Base-by-base conservation (phyloP, 2,113 vertebrate genomes). In the Lophotis ruficrista region DNA sequence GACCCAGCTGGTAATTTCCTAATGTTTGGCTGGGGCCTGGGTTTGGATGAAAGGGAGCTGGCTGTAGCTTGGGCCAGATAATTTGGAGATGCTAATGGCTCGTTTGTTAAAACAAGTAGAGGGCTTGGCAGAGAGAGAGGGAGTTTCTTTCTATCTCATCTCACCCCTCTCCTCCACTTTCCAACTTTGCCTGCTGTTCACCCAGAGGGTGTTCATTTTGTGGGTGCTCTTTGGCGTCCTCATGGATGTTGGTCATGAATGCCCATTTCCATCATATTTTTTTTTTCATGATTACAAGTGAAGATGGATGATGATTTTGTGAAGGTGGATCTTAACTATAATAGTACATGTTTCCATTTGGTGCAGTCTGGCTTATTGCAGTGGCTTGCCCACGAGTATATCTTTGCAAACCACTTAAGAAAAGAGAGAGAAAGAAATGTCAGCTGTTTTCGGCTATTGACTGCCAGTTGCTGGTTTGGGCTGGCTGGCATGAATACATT, bases 21-120 rank as follows among this genome's bases (percentile, higher is more conserved):
- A 84, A 81, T 91, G 94, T 93, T 96, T 96, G 94, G 92, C 94
- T 95, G 89, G 37, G 65, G 57, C 35, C 24, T 37, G 54, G 53
- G 70, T 41, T 95, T 91, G 80, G 89, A 93, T 94, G 83, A 96
- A 93, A 94, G 69, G 45, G 81, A 96, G 83, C 61, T 96, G 95
- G 94, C 95, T 86, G 72, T 64, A 75, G 62, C 77, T 93, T 1
- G 23, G 83, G 95, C 95, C 94, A 96, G 69, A 96, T 96, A 84
- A 96, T 97, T 95, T 96, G 89, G 94, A 91, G 80, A 82, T 94
- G 76, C 86, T 96, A 94, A 95, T 93, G 45, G 77, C 69, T 95
- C 43, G 7, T 95, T 96, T 97, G 94, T 96, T 93, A 88, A 93
- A 95, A 87, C 80, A 81, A 94, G 76, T 64, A 75, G 83, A 94